A percentile compares a stretch with the other conserved stretches of the same genome.
phyloP scores from a whole-genome alignment of 2,888 invertebrate genomes.

The Bursaphelenchus okinawaensis region DNA sequence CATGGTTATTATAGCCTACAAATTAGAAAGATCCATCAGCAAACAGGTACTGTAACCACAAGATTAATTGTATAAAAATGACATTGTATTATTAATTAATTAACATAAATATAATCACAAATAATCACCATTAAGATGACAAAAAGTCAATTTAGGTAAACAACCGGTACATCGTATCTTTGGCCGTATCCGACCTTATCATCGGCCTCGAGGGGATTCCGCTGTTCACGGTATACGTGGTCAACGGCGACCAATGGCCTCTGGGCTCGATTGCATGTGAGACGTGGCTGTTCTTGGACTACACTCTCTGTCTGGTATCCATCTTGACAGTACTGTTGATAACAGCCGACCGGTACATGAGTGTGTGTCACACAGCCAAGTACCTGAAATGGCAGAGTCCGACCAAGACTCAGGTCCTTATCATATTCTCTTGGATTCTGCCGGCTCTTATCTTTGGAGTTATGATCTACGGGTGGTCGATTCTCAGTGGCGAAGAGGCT shows the following conservation, averaged over 20 bases:
- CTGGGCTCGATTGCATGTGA: constrained; percentile 51
- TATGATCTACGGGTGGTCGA: constrained; percentile 57
- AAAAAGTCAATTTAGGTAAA: constrained; percentile 38
- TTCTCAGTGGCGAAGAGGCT: constrained; percentile 36
- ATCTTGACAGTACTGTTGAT: constrained; percentile 56
- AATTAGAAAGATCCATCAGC: constrained; percentile 52
- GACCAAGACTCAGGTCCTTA: constrained; percentile 65
- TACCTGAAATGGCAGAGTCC: constrained; percentile 65
- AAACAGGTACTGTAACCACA: constrained; percentile 43
- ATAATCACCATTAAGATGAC: constrained; percentile 1
- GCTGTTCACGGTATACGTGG: constrained; percentile 55
- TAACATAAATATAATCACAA: constrained; percentile 6
- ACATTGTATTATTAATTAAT: not conserved
- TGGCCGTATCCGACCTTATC: constrained; percentile 56
- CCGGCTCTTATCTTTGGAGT: constrained; percentile 55
- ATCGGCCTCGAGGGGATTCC: constrained; percentile 58
- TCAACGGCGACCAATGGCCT: constrained; percentile 55
- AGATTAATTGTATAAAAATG: no score
- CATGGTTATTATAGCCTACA: constrained; percentile 55
- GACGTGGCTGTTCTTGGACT: constrained; percentile 57
- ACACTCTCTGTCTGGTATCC: constrained; percentile 56
- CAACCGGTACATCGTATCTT: constrained; percentile 56
- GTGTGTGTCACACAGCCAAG: constrained; percentile 55
- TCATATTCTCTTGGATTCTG: constrained; percentile 53
- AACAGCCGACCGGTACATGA: constrained; percentile 51